Percentiles rank a stretch among this genome's conserved stretches.
Conservation (phyloP, 1,140 invertebrate genomes). For the Pogonomyrmex barbatus region DNA sequence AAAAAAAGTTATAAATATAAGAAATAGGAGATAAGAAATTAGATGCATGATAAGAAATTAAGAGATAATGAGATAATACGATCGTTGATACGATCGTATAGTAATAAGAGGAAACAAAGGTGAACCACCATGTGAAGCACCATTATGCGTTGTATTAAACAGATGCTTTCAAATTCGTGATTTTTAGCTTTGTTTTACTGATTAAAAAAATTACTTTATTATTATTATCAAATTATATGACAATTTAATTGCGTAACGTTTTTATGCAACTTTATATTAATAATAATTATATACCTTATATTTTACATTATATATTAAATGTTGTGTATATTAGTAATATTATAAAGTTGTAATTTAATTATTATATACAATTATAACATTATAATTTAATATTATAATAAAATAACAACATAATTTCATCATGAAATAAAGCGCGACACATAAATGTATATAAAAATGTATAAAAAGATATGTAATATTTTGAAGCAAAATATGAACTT, state of each 20-base stretch:
- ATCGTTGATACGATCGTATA: not conserved
- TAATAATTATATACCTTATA: too few species aligned
- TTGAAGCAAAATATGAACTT: not conserved
- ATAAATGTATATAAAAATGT: not conserved
- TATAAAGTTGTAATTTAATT: too few species aligned
- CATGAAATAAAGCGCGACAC: not conserved
- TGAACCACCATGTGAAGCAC: not conserved
- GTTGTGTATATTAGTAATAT: too few species aligned
- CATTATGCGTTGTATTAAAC: not conserved
- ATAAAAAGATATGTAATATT: not conserved
- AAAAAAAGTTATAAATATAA: not conserved
- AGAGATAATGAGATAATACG: constrained; percentile 20
- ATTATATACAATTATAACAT: too few species aligned
- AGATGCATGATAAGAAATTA: not conserved
- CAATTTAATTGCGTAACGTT: too few species aligned
- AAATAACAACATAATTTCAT: not conserved
- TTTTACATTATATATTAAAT: too few species aligned
- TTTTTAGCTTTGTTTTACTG: not conserved
- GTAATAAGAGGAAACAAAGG: constrained; percentile 7
- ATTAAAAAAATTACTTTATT: not conserved
- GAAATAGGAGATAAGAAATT: not conserved
- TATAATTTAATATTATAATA: too few species aligned
- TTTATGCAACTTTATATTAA: too few species aligned
- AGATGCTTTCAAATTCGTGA: constrained; percentile 6
- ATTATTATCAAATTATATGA: not conserved